Conservation (phyloP, 2,113 vertebrate species). For the Cyprinodon tularosa region DNA sequence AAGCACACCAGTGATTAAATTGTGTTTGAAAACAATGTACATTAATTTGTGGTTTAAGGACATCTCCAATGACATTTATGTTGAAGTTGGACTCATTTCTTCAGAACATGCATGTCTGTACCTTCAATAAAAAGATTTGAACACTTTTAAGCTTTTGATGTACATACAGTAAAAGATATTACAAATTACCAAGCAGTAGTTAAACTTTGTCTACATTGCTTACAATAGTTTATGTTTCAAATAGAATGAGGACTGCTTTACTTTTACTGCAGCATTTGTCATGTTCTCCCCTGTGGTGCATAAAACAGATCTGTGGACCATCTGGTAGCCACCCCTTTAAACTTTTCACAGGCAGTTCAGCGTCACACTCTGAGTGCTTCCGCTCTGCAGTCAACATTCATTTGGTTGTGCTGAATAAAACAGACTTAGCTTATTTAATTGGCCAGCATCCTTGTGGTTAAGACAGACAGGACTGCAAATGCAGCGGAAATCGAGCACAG, state of each 20-base stretch:
- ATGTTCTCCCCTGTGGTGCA: constrained; percentile 29
- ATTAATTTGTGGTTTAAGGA: too few relatives aligned
- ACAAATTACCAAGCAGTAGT: not conserved
- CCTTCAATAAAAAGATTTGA: not conserved
- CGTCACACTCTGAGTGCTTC: constrained; percentile 28
- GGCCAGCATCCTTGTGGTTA: constrained; percentile 53
- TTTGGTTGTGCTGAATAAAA: constrained; percentile 74
- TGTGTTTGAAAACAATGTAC: too few relatives aligned
- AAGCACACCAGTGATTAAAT: too few relatives aligned
- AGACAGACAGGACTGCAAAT: constrained; percentile 67
- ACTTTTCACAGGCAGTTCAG: constrained; percentile 51
- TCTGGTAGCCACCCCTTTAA: constrained; percentile 58
- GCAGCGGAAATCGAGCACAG: constrained; percentile 57
- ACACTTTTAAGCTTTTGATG: not conserved
- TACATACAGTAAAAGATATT: not conserved
- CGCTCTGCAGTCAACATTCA: constrained; percentile 67
- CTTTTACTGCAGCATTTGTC: constrained; percentile 32
- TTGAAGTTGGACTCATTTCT: too few relatives aligned
- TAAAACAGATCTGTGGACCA: constrained; percentile 52
- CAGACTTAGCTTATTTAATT: constrained; percentile 71
- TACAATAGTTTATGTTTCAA: constrained; percentile 1
- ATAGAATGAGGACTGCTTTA: constrained; percentile 18
- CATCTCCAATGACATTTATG: too few relatives aligned
- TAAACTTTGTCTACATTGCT: not conserved
- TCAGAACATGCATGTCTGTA: too few relatives aligned